Percentiles rank a stretch among this genome's conserved stretches.
phyloP scores from a whole-genome alignment of 2,113 vertebrate genomes.

The Caloenas nicobarica region DNA sequence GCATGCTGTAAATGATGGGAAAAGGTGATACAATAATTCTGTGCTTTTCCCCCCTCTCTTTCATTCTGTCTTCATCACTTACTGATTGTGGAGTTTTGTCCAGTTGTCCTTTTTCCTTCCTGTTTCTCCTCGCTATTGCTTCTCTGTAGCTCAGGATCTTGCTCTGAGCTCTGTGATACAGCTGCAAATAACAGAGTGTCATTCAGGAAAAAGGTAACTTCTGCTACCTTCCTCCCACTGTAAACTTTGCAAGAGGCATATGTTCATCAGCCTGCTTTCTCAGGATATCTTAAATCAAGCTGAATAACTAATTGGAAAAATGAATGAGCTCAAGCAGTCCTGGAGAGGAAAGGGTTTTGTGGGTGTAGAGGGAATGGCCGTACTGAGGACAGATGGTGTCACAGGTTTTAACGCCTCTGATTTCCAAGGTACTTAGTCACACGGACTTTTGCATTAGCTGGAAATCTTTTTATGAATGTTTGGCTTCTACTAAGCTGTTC shows the following conservation, averaged over 20 bases:
- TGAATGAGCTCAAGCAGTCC: background rate
- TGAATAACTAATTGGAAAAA: background rate
- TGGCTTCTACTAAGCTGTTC: background rate
- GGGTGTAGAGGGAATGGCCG: background rate
- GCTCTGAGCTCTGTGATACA: background rate
- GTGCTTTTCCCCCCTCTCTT: rapidly evolving
- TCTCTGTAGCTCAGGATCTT: background rate
- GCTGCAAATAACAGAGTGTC: background rate
- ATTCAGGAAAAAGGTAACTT: background rate
- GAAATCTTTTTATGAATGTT: background rate
- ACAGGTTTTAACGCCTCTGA: background rate
- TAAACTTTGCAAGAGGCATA: background rate
- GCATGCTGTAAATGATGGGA: background rate
- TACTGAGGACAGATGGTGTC: background rate
- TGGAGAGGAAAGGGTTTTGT: background rate
- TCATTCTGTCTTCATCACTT: background rate
- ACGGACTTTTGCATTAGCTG: background rate
- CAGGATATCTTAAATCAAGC: background rate
- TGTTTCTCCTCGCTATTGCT: background rate
- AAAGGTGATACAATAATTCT: background rate
- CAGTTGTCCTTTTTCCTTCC: background rate
- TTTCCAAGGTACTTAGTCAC: background rate
- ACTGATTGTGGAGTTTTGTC: background rate
- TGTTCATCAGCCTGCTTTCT: background rate
- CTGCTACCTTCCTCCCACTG: background rate